These are phyloP conservation scores for Rotaria macrura DNA, from an alignment of 2,888 invertebrate species.

Conservation along the genomic window DNA sequence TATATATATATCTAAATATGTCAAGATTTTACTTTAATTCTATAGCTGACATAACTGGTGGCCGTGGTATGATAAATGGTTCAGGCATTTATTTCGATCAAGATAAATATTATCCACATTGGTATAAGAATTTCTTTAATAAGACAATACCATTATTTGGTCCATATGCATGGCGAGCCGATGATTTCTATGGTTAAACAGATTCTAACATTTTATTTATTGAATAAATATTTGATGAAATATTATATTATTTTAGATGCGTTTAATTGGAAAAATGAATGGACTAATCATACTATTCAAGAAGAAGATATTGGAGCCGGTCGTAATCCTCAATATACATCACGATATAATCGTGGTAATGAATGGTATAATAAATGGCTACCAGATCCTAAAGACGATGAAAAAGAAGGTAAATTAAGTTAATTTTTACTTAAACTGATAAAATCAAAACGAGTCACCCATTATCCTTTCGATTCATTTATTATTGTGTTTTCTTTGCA, in stretches of 20 bases:
- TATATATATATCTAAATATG: neutral
- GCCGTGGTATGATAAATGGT: slow-evolving; percentile 64
- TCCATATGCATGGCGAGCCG: slow-evolving; percentile 65
- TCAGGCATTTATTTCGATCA: slow-evolving; percentile 29
- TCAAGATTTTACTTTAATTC: slow-evolving; percentile 49
- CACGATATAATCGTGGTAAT: slow-evolving; percentile 76
- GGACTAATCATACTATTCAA: slow-evolving; percentile 76
- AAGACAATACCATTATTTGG: slow-evolving; percentile 86
- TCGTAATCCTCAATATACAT: slow-evolving; percentile 73
- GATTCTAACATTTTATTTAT: slow-evolving; percentile 29
- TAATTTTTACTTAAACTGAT: neutral
- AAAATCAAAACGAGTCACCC: neutral
- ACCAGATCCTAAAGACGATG: slow-evolving; percentile 65
- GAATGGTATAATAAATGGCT: slow-evolving; percentile 86
- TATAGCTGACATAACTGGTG: slow-evolving; percentile 84
- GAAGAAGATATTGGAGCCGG: slow-evolving; percentile 58
- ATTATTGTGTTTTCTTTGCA: neutral
- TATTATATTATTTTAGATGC: slow-evolving; percentile 58
- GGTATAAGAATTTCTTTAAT: slow-evolving; percentile 81
- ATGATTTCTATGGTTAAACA: slow-evolving; percentile 40
- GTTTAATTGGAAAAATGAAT: slow-evolving; percentile 82
- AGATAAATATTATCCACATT: slow-evolving; percentile 60
- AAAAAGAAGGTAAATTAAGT: slow-evolving; percentile 36
- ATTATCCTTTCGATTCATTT: neutral
- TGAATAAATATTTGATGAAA: neutral